These are phyloP conservation scores for Festucalex cinctus DNA, from an alignment of 2,113 vertebrate species.

Conservation along the genomic window DNA sequence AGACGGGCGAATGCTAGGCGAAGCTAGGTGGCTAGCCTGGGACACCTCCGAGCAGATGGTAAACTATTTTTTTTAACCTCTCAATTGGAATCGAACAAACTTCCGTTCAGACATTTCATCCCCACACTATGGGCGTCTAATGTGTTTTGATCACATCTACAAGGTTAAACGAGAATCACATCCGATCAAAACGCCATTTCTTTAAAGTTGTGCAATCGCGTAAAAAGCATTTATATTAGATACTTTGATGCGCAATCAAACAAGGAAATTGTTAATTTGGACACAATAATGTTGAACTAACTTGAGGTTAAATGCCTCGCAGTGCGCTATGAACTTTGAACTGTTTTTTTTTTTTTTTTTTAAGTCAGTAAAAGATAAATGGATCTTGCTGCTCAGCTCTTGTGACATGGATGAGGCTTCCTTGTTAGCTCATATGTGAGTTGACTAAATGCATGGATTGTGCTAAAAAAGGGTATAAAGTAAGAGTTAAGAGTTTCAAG, in stretches of 20 bases:
- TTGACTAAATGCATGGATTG: background rate
- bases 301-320: background rate
- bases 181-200: background rate
- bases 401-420: background rate
- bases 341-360: conserved; percentile 7
- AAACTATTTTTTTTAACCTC: conserved; percentile 2
- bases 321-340: conserved; percentile 9
- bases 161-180: background rate
- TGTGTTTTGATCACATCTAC: background rate
- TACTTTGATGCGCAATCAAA: background rate
- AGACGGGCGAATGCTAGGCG: conserved; percentile 46
- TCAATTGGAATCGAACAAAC: background rate
- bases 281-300: background rate
- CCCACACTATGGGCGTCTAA: background rate
- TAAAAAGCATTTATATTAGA: background rate
- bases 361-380: conserved; percentile 3
- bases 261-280: background rate
- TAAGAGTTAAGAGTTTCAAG: background rate
- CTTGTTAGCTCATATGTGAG: background rate
- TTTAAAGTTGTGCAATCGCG: background rate
- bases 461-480: background rate
- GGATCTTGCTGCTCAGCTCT: conserved; percentile 1
- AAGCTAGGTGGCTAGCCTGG: conserved; percentile 54
- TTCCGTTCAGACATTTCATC: background rate
- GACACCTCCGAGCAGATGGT: conserved; percentile 34